phyloP scores from a whole-genome alignment of 2,888 invertebrate species.

The Polydrusus pterygomalis region DNA sequence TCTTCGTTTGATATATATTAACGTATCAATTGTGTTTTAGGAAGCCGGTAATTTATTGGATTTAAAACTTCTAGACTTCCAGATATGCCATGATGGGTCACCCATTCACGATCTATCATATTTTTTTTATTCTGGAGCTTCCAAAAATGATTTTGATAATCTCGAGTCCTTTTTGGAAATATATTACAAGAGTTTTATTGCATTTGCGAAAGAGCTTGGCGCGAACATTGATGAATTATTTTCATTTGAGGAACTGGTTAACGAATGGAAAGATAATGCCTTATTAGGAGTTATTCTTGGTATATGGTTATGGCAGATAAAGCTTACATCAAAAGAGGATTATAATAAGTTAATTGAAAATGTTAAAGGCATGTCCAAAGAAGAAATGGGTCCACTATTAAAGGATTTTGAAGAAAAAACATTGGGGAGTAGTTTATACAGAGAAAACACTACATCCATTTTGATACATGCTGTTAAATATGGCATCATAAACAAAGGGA shows the following conservation, averaged over 20 bases:
- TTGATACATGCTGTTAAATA: slow-evolving; percentile 34
- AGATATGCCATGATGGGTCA: slow-evolving; percentile 50
- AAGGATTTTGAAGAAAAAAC: slow-evolving; percentile 4
- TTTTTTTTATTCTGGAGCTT: slow-evolving; percentile 58
- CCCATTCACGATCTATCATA: slow-evolving; percentile 64
- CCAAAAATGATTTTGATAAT: slow-evolving; percentile 38
- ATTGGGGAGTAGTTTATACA: slow-evolving; percentile 11
- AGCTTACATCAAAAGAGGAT: slow-evolving; percentile 40
- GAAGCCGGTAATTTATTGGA: slow-evolving; percentile 53
- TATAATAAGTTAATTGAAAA: neutral
- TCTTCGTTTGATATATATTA: too few species aligned
- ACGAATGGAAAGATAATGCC: slow-evolving; percentile 53
- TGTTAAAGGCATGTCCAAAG: neutral
- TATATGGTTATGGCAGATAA: slow-evolving; percentile 37
- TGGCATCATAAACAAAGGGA: slow-evolving; percentile 25
- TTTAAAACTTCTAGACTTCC: slow-evolving; percentile 57
- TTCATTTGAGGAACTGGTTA: slow-evolving; percentile 40
- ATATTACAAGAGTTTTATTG: slow-evolving; percentile 44
- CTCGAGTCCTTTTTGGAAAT: slow-evolving; percentile 47
- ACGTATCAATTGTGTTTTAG: slow-evolving; percentile 32
- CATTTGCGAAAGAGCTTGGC: slow-evolving; percentile 20
- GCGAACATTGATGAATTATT: slow-evolving; percentile 31
- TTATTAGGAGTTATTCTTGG: slow-evolving; percentile 36
- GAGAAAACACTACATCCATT: slow-evolving; percentile 29
- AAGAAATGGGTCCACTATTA: neutral